A percentile compares a stretch with the other conserved stretches of the same genome.
Evolutionary conservation across 92 coral and sea anemone species (phyloP).

Genomic region (Zoanthus sansibaricus): DNA sequence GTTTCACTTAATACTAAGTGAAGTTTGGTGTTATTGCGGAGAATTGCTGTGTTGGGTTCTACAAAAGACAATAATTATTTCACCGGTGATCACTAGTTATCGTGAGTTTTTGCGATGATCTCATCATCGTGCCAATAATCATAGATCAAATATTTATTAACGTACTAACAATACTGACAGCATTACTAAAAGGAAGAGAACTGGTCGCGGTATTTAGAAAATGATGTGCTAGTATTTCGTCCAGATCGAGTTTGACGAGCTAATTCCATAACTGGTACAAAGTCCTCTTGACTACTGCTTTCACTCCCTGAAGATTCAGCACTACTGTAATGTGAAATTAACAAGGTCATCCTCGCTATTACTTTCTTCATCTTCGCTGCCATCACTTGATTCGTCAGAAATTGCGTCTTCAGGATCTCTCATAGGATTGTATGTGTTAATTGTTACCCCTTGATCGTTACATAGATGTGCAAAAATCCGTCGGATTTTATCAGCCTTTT

Average conservation of each 20-base stretch:
- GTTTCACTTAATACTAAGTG: not conserved
- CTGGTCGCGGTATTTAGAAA: not conserved
- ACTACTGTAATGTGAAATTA: slow-evolving; percentile 15
- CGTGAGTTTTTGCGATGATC: too few relatives aligned
- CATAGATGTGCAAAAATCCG: slow-evolving; percentile 60
- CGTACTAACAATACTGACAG: too few relatives aligned
- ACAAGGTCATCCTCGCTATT: slow-evolving; percentile 63
- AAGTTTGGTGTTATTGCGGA: not conserved
- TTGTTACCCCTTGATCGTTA: slow-evolving; percentile 42
- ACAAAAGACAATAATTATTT: too few relatives aligned
- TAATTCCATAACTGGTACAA: slow-evolving; percentile 15
- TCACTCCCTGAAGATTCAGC: slow-evolving; percentile 2
- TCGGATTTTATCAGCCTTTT: slow-evolving; percentile 67
- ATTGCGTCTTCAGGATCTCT: slow-evolving; percentile 43
- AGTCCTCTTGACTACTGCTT: not conserved
- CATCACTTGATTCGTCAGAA: slow-evolving; percentile 36
- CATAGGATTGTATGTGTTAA: slow-evolving; percentile 43
- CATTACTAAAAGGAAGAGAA: too few relatives aligned
- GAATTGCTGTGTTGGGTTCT: too few relatives aligned
- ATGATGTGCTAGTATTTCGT: slow-evolving; percentile 3
- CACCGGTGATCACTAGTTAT: too few relatives aligned
- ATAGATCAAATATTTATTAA: too few relatives aligned
- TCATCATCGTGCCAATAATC: too few relatives aligned
- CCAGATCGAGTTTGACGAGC: slow-evolving; percentile 17
- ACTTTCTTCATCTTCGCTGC: slow-evolving; percentile 53